Percentiles rank a stretch among this genome's conserved stretches.
Evolutionary conservation across 2,797 vertebrate genomes (phyloP).

Genomic region (Ataeniobius toweri): DNA sequence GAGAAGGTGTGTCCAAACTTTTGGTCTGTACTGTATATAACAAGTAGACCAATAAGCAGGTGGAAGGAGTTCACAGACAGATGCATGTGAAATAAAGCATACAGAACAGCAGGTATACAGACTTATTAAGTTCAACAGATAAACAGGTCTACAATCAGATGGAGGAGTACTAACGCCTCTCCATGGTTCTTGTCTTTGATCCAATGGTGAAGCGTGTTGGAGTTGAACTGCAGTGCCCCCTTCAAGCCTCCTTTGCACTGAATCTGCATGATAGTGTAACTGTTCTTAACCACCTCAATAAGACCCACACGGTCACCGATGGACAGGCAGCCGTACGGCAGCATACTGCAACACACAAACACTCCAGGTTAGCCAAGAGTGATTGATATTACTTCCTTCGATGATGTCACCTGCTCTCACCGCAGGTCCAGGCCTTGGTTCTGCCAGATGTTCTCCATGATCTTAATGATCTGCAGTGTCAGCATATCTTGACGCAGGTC

Average conservation of each 20-base stretch:
- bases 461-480: constrained; percentile 82
- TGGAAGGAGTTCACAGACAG: background rate
- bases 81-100: too few relatives aligned
- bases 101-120: background rate
- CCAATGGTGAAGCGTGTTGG: constrained; percentile 82
- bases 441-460: constrained; percentile 86
- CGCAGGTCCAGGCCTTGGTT: constrained; percentile 82
- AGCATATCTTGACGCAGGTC: constrained; percentile 83
- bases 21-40: background rate
- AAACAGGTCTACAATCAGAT: background rate
- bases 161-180: constrained; percentile 70
- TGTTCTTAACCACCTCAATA: constrained; percentile 83
- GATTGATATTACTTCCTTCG: constrained; percentile 18
- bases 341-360: constrained; percentile 68
- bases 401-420: constrained; percentile 50
- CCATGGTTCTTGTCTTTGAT: constrained; percentile 82
- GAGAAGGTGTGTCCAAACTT: too few relatives aligned
- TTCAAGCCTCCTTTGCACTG: constrained; percentile 89
- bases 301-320: constrained; percentile 84
- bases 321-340: constrained; percentile 82
- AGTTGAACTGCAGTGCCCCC: constrained; percentile 89
- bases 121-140: background rate
- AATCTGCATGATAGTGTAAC: constrained; percentile 89
- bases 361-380: constrained; percentile 19
- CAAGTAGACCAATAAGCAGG: background rate